Conservation (phyloP, 2,888 invertebrate species). For the Clistopyga incitator region DNA sequence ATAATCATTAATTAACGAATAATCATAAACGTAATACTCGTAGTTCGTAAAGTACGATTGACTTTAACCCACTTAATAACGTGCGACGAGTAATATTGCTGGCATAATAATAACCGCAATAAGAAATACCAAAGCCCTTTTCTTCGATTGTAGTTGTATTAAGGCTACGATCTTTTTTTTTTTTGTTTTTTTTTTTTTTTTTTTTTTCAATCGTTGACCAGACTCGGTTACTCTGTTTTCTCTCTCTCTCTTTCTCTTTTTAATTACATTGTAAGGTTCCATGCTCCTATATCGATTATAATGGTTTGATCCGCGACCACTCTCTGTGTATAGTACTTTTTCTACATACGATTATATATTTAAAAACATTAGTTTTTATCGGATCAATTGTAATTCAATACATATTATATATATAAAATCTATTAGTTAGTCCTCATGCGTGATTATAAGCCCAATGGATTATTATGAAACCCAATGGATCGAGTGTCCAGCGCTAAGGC, state of each 20-base stretch:
- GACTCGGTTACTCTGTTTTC: constrained; percentile 21
- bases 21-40: constrained; percentile 70
- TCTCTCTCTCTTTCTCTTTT: constrained; percentile 3
- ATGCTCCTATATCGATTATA: constrained; percentile 64
- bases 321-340: constrained; percentile 73
- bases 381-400: constrained; percentile 72
- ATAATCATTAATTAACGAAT: constrained; percentile 50
- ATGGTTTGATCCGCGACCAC: constrained; percentile 43
- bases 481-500: constrained; percentile 66
- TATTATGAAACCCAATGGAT: constrained; percentile 24
- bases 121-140: constrained; percentile 79
- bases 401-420: constrained; percentile 67
- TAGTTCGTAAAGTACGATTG: constrained; percentile 71
- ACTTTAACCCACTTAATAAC: constrained; percentile 39
- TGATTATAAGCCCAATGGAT: constrained; percentile 65
- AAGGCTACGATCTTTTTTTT: constrained; percentile 58
- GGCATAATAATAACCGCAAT: constrained; percentile 78
- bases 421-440: constrained; percentile 62
- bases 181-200: too few relatives aligned
- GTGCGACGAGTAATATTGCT: constrained; percentile 70
- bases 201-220: constrained; percentile 24
- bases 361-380: constrained; percentile 55
- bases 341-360: constrained; percentile 64
- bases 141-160: constrained; percentile 74
- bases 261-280: constrained; percentile 44